Percentiles rank a stretch among this genome's conserved stretches.
Evolutionary conservation across 2,797 vertebrate genomes (phyloP).

Genomic region (Margarornis squamiger): DNA sequence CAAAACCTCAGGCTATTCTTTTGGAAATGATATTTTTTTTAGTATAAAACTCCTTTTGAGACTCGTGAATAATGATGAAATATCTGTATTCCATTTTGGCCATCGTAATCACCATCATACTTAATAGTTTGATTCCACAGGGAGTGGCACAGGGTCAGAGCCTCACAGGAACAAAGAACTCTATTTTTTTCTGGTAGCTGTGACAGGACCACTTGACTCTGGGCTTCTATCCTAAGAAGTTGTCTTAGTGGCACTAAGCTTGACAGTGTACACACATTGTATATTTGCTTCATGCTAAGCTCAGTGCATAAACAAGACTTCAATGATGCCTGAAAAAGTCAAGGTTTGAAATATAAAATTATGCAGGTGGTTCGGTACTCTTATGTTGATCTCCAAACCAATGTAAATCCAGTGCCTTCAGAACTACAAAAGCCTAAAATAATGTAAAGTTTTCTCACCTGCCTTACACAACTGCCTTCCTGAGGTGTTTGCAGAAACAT

Average conservation of each 20-base stretch:
- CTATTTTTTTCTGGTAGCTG: neutral
- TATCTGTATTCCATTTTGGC: neutral
- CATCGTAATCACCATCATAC: rapidly evolving
- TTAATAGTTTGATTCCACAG: neutral
- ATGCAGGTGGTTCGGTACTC: neutral
- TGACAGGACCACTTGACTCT: neutral
- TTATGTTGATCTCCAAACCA: neutral
- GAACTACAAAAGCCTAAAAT: conserved; percentile 24
- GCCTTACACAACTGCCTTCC: neutral
- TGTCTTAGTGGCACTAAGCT: neutral
- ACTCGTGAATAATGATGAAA: neutral
- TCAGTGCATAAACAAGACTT: conserved; percentile 1
- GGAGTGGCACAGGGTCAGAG: neutral
- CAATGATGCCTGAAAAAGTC: conserved; percentile 39
- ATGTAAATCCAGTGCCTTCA: neutral
- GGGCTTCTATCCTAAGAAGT: neutral
- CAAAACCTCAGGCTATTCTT: neutral
- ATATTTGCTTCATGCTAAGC: conserved; percentile 8
- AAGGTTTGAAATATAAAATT: neutral
- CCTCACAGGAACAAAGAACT: neutral
- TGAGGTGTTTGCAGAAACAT: conserved; percentile 2
- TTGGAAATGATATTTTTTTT: neutral
- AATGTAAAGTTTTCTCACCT: conserved; percentile 24
- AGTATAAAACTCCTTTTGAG: neutral
- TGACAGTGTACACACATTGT: neutral